phyloP scores from a whole-genome alignment of 2,113 vertebrate genomes.

The Ctenodactylus gundi region DNA sequence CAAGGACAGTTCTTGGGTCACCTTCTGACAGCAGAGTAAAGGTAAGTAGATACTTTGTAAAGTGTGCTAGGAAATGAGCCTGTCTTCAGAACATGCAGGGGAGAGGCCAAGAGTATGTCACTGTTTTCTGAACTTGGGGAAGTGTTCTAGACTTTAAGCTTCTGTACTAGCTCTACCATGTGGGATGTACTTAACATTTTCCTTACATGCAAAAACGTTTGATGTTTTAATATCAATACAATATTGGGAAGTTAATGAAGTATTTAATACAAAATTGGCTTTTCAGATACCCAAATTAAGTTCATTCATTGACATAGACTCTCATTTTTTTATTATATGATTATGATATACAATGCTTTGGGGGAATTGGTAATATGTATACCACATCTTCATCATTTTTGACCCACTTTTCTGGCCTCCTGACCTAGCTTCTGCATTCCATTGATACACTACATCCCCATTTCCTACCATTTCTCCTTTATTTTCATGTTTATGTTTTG shows the following conservation, averaged over 20 bases:
- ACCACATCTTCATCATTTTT: too few relatives aligned
- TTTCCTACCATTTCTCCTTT: too few relatives aligned
- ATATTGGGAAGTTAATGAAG: neutral
- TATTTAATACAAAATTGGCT: neutral
- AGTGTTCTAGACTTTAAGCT: neutral
- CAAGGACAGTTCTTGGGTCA: neutral
- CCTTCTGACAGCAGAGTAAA: neutral
- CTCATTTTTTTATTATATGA: neutral
- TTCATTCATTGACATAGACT: neutral
- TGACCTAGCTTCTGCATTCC: too few relatives aligned
- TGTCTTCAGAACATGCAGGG: neutral
- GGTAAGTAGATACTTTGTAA: neutral
- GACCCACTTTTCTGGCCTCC: too few relatives aligned
- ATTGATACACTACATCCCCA: too few relatives aligned
- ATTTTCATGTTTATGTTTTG: too few relatives aligned
- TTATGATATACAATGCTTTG: neutral
- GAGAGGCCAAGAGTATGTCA: neutral
- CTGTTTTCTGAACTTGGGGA: neutral
- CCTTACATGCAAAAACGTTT: neutral
- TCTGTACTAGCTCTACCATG: neutral
- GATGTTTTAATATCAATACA: too few relatives aligned
- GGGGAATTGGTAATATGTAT: neutral
- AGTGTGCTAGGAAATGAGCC: neutral
- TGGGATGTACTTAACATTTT: neutral
- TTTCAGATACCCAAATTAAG: neutral